phyloP scores from a whole-genome alignment of 2,113 vertebrate species.

The Gymnarchus niloticus region DNA sequence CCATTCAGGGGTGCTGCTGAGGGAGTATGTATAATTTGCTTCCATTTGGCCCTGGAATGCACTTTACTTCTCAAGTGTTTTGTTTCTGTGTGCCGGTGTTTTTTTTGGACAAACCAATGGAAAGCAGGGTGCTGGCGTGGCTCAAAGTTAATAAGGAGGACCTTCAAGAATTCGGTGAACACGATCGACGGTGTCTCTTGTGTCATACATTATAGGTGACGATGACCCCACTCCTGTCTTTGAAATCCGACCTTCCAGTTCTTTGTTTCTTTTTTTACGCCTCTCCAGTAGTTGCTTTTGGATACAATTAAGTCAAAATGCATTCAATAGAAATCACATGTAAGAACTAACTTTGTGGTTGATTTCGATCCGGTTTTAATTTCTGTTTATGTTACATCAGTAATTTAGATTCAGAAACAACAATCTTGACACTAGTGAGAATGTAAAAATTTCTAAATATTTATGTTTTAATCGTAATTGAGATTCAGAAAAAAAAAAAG shows the following conservation, averaged over 20 bases:
- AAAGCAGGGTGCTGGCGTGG: background rate
- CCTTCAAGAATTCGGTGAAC: too few relatives aligned
- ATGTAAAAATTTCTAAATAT: too few relatives aligned
- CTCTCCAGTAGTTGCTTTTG: background rate
- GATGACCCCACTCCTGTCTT: background rate
- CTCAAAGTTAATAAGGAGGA: background rate
- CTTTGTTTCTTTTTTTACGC: background rate
- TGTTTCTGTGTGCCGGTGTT: constrained; percentile 28
- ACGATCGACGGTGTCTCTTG: background rate
- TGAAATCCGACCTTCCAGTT: background rate
- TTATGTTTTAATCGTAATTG: too few relatives aligned
- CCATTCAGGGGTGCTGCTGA: background rate
- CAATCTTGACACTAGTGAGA: too few relatives aligned
- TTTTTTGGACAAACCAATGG: constrained; percentile 18
- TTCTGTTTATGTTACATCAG: too few relatives aligned
- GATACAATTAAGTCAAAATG: background rate
- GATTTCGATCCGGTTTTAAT: too few relatives aligned
- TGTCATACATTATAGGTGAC: background rate
- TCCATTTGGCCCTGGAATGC: constrained; percentile 31
- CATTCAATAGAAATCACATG: background rate
- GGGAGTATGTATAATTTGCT: background rate
- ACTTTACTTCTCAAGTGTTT: constrained; percentile 29
- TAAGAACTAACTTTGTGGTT: too few relatives aligned
- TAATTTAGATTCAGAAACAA: too few relatives aligned
- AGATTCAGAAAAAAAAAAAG: too few relatives aligned